Conservation (phyloP, 2,113 vertebrate genomes). For the Mesembrinibis cayennensis region DNA sequence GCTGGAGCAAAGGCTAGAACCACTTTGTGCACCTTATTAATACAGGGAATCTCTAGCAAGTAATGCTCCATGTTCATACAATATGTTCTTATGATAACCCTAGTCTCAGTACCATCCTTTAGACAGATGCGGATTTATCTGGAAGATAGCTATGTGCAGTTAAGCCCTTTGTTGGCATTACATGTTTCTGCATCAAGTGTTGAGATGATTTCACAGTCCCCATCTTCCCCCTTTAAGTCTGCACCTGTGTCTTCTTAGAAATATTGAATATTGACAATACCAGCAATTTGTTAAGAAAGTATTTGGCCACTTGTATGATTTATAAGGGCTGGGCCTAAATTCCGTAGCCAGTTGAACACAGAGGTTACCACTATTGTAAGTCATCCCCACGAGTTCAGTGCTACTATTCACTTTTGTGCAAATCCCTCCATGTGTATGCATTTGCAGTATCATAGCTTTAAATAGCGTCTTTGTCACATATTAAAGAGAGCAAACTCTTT, state of each 20-base stretch:
- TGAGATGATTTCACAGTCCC: not conserved
- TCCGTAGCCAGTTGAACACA: not conserved
- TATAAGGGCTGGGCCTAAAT: not conserved
- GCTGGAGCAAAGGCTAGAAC: not conserved
- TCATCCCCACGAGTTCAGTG: not conserved
- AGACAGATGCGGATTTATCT: not conserved
- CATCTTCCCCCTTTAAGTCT: not conserved
- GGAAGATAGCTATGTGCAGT: not conserved
- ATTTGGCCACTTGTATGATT: not conserved
- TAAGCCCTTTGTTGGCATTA: not conserved
- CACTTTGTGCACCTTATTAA: not conserved
- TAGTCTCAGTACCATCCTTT: not conserved
- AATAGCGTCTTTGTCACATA: not conserved
- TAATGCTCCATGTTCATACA: not conserved
- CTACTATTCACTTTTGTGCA: not conserved
- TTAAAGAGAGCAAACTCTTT: not conserved
- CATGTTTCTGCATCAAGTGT: not conserved
- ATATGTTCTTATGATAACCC: not conserved
- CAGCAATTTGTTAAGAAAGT: not conserved
- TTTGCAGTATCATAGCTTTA: not conserved
- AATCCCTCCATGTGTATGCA: not conserved
- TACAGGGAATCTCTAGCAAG: not conserved
- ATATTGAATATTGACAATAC: not conserved
- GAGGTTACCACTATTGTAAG: not conserved
- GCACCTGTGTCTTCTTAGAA: not conserved